Evolutionary conservation across 1,140 invertebrate species (phyloP).

Genomic region (Apis florea): DNA sequence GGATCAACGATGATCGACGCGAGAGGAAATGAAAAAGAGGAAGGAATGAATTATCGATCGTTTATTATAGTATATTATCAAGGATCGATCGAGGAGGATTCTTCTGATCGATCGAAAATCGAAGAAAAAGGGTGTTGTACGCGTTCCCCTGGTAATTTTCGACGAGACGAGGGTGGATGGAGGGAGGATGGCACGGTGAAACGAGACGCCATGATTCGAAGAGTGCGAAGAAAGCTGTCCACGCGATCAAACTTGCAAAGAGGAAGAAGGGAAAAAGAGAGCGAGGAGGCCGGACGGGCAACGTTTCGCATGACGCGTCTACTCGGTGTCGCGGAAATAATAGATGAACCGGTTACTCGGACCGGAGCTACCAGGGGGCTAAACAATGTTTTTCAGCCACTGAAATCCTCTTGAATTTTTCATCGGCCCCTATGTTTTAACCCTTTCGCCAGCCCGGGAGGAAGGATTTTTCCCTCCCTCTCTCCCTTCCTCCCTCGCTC

Average conservation of each 20-base stretch:
- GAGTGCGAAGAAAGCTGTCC: conserved; percentile 27
- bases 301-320: conserved; percentile 64
- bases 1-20: too few species aligned
- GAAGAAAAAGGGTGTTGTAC: too few species aligned
- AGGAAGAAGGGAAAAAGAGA: conserved; percentile 6
- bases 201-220: conserved; percentile 29
- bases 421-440: conserved; percentile 74
- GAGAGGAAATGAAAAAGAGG: too few species aligned
- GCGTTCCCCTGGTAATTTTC: too few species aligned
- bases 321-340: conserved; percentile 69
- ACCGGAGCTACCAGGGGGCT: conserved; percentile 62
- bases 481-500: conserved; percentile 12
- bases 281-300: conserved; percentile 46
- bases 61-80: too few species aligned
- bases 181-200: background rate
- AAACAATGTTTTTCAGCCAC: conserved; percentile 77
- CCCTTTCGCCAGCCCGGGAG: conserved; percentile 69
- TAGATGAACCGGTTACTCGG: conserved; percentile 69
- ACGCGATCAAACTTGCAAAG: conserved; percentile 39
- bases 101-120: too few species aligned
- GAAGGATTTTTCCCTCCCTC: conserved; percentile 44
- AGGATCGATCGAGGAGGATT: too few species aligned
- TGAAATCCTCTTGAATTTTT: conserved; percentile 75
- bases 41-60: too few species aligned
- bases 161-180: too few species aligned